These are phyloP conservation scores for Schizopygopsis malacanthus DNA, from an alignment of 2,797 vertebrate genomes.

Conservation along the genomic window DNA sequence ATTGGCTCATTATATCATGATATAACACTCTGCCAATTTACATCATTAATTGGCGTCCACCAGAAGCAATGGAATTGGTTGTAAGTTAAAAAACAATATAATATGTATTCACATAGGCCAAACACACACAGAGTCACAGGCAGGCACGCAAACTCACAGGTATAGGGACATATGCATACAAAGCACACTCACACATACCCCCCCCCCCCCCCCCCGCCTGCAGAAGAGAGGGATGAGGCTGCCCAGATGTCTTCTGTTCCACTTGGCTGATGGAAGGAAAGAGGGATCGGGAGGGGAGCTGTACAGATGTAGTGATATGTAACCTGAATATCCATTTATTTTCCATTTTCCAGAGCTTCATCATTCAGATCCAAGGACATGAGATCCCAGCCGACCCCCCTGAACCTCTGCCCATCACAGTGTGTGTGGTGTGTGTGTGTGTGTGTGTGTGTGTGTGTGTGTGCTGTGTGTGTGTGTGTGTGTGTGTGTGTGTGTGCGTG, in stretches of 20 bases:
- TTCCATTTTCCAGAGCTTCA: constrained; percentile 34
- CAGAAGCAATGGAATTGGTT: background rate
- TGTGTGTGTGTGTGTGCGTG: background rate
- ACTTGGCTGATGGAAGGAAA: constrained; percentile 34
- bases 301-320: constrained; percentile 39
- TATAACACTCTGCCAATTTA: background rate
- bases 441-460: constrained; percentile 27
- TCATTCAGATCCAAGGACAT: constrained; percentile 45
- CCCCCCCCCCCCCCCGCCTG: background rate
- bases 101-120: background rate
- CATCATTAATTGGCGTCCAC: background rate
- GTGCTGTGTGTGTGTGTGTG: constrained; percentile 20
- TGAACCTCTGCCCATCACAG: background rate
- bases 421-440: constrained; percentile 25
- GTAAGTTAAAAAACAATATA: background rate
- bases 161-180: constrained; percentile 1
- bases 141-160: background rate
- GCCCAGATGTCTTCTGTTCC: constrained; percentile 54
- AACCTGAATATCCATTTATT: constrained; percentile 49
- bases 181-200: background rate
- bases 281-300: background rate
- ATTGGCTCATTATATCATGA: background rate
- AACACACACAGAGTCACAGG: background rate
- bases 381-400: background rate
- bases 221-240: constrained; percentile 19